These are phyloP conservation scores for Spialia ferax DNA, from an alignment of 2,888 invertebrate genomes.

Conservation along the genomic window DNA sequence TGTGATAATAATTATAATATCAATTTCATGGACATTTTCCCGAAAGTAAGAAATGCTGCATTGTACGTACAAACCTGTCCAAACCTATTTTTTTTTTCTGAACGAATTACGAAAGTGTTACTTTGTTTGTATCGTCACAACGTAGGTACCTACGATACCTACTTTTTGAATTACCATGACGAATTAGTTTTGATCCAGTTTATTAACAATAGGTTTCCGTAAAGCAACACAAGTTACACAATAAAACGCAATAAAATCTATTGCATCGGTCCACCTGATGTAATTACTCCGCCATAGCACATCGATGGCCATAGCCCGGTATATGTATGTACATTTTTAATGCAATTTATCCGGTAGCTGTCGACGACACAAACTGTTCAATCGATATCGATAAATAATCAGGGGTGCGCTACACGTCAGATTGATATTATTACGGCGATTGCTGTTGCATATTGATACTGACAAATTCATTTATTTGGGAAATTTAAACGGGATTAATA, in stretches of 20 bases:
- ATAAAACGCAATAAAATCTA: neutral
- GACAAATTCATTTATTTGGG: constrained; percentile 1
- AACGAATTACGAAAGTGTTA: too few relatives aligned
- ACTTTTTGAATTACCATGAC: too few relatives aligned
- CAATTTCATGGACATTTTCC: too few relatives aligned
- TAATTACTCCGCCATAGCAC: constrained; percentile 10
- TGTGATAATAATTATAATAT: too few relatives aligned
- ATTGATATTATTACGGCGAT: constrained; percentile 35
- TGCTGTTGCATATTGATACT: constrained; percentile 35
- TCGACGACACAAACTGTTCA: constrained; percentile 29
- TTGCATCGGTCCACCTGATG: constrained; percentile 10
- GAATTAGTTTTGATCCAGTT: too few relatives aligned
- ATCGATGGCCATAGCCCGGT: neutral
- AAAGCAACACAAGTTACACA: too few relatives aligned
- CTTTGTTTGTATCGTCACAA: too few relatives aligned
- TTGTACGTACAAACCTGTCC: too few relatives aligned
- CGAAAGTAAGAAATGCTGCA: too few relatives aligned
- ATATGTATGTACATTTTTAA: constrained; percentile 33
- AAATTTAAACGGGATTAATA: neutral
- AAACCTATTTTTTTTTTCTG: too few relatives aligned
- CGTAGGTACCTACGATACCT: too few relatives aligned
- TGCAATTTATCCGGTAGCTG: constrained; percentile 34
- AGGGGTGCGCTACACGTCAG: constrained; percentile 30
- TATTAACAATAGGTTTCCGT: too few relatives aligned
- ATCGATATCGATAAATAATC: constrained; percentile 39